Evolutionary conservation across 1,140 invertebrate species (phyloP).

Genomic region (Dendrolimus punctatus): DNA sequence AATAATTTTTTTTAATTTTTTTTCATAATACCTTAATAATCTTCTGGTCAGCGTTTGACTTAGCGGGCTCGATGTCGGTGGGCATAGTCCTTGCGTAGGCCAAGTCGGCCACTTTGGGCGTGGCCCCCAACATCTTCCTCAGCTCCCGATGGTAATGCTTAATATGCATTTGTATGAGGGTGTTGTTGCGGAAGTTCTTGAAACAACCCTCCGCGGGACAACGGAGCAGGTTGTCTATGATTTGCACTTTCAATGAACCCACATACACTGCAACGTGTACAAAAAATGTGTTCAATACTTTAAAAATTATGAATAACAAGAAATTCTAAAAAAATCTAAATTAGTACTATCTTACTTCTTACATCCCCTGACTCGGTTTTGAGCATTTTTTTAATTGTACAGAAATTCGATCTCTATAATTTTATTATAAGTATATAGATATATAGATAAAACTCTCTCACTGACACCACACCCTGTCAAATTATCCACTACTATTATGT

Average conservation of each 20-base stretch:
- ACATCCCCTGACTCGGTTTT: no score
- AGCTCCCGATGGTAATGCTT: slow-evolving; percentile 91
- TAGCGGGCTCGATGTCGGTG: slow-evolving; percentile 12
- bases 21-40: slow-evolving; percentile 23
- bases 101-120: slow-evolving; percentile 88
- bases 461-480: no score
- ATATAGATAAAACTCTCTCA: no score
- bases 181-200: slow-evolving; percentile 93
- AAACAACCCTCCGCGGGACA: slow-evolving; percentile 88
- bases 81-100: slow-evolving; percentile 78
- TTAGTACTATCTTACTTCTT: no score
- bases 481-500: no score
- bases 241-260: slow-evolving; percentile 78
- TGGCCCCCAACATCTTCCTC: slow-evolving; percentile 81
- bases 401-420: no score
- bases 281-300: not conserved
- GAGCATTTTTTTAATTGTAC: no score
- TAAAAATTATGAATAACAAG: not conserved
- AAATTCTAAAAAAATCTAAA: no score
- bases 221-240: slow-evolving; percentile 80
- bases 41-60: slow-evolving; percentile 18
- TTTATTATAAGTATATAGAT: no score
- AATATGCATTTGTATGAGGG: slow-evolving; percentile 91
- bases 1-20: no score
- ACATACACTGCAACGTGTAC: slow-evolving; percentile 72